These are phyloP conservation scores for Epinotia demarniana DNA, from an alignment of 2,888 invertebrate genomes.

Conservation along the genomic window DNA sequence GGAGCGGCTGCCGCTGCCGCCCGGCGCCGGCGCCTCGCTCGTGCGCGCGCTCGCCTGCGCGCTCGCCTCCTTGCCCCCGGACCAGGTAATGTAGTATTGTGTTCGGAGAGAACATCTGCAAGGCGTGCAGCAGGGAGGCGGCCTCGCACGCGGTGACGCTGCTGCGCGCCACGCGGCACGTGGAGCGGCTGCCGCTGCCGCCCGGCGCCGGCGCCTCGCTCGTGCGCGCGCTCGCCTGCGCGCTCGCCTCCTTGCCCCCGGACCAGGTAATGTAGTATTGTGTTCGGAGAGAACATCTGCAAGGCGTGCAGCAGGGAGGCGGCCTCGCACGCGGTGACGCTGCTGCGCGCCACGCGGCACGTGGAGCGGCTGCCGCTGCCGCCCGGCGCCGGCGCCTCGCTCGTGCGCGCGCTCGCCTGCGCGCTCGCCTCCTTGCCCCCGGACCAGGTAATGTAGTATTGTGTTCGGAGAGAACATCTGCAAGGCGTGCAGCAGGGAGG, in stretches of 20 bases:
- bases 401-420: slow-evolving; percentile 85
- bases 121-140: slow-evolving; percentile 59
- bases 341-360: slow-evolving; percentile 90
- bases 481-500: too few species aligned
- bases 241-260: slow-evolving; percentile 80
- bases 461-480: too few species aligned
- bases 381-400: slow-evolving; percentile 89
- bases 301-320: slow-evolving; percentile 52
- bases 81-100: slow-evolving; percentile 64
- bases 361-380: slow-evolving; percentile 89
- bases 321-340: slow-evolving; percentile 88
- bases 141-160: slow-evolving; percentile 89
- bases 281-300: slow-evolving; percentile 85
- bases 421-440: slow-evolving; percentile 81
- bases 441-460: too few species aligned
- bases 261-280: slow-evolving; percentile 65
- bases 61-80: slow-evolving; percentile 79
- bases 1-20: slow-evolving; percentile 89
- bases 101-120: slow-evolving; percentile 86
- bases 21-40: slow-evolving; percentile 90
- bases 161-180: slow-evolving; percentile 89
- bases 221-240: slow-evolving; percentile 83
- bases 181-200: slow-evolving; percentile 89
- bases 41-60: slow-evolving; percentile 87
- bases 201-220: slow-evolving; percentile 91